Evolutionary conservation across 2,113 vertebrate genomes (phyloP).

Genomic region (Muntiacus muntjak): DNA sequence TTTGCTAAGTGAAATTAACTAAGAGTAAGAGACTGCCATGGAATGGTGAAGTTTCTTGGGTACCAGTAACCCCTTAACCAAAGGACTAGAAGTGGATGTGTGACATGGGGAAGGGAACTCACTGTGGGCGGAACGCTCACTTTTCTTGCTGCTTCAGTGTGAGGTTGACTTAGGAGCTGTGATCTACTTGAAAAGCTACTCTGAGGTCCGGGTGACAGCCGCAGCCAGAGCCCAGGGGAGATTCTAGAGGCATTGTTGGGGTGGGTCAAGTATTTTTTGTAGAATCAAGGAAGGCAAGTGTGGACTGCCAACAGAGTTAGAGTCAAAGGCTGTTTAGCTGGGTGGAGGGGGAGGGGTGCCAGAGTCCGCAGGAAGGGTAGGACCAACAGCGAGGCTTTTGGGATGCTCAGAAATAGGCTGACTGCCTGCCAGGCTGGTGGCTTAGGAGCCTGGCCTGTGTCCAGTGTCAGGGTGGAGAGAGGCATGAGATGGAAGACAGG

Average conservation of each 20-base stretch:
- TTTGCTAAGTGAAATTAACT: neutral
- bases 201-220: neutral
- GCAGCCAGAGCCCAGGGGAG: neutral
- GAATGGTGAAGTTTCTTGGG: neutral
- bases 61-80: neutral
- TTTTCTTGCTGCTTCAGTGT: neutral
- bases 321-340: neutral
- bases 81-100: neutral
- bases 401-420: neutral
- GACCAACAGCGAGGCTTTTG: neutral
- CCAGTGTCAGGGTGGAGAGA: neutral
- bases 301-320: neutral
- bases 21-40: neutral
- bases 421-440: neutral
- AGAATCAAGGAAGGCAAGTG: neutral
- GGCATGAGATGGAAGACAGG: neutral
- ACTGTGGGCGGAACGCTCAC: rapidly evolving
- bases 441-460: neutral
- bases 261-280: neutral
- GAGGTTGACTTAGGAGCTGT: neutral
- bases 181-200: neutral
- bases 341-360: neutral
- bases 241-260: neutral
- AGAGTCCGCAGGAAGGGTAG: neutral
- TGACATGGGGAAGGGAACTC: neutral